These are phyloP conservation scores for Mastacembelus armatus DNA, from an alignment of 2,797 vertebrate species.

Conservation along the genomic window DNA sequence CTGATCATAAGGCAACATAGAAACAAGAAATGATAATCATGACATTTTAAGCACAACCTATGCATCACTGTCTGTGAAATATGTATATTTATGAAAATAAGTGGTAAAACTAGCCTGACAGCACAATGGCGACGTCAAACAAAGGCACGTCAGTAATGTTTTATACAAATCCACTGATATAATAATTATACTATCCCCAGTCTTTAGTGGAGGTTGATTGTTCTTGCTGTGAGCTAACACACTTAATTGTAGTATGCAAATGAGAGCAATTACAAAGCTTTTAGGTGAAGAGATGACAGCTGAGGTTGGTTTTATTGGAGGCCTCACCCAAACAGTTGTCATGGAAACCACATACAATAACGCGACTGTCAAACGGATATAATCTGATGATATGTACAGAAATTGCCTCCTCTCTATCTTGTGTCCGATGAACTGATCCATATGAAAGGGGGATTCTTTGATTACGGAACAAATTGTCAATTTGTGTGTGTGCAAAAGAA, in stretches of 20 bases:
- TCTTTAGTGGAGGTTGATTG: constrained; percentile 93
- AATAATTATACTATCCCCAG: constrained; percentile 85
- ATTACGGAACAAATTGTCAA: constrained; percentile 73
- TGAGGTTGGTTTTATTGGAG: constrained; percentile 97
- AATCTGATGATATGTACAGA: constrained; percentile 76
- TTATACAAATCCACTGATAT: constrained; percentile 84
- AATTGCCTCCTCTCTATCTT: constrained; percentile 64
- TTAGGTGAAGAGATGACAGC: constrained; percentile 99
- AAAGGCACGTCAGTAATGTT: constrained; percentile 79
- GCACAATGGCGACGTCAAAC: constrained; percentile 66
- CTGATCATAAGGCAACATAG: constrained; percentile 20
- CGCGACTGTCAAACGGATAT: constrained; percentile 83
- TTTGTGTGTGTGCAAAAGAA: constrained; percentile 56
- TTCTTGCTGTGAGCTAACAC: constrained; percentile 99
- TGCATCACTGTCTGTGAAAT: constrained; percentile 52
- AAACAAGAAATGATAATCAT: constrained; percentile 37
- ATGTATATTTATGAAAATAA: constrained; percentile 62
- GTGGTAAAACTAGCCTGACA: constrained; percentile 53
- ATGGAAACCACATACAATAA: constrained; percentile 96
- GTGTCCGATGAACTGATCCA: constrained; percentile 50
- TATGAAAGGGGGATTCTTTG: constrained; percentile 65
- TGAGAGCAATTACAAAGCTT: constrained; percentile 99
- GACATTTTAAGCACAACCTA: constrained; percentile 41
- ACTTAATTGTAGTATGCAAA: constrained; percentile 99
- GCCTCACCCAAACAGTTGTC: constrained; percentile 98